A percentile compares a stretch with the other conserved stretches of the same genome.
These are phyloP conservation scores for Chelonus formosanus DNA, from an alignment of 2,888 invertebrate genomes.

Conservation along the genomic window DNA sequence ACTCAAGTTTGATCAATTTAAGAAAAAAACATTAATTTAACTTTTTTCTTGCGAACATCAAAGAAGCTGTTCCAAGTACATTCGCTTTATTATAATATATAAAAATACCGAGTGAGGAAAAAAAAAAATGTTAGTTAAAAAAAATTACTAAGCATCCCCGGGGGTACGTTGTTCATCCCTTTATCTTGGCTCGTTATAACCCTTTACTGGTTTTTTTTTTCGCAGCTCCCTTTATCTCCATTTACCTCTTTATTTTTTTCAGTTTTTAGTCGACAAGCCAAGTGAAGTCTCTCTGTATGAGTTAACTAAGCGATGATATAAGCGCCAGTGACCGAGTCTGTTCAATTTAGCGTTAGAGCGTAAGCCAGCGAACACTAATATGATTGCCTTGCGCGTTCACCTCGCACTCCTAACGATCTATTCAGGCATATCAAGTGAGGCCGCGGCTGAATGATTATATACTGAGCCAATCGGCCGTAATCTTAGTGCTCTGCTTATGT, in stretches of 20 bases:
- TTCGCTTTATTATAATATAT: conserved; percentile 4
- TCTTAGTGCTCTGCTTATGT: conserved; percentile 22
- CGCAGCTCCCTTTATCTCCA: conserved; percentile 9
- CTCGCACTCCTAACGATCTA: conserved; percentile 53
- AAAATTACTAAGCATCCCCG: conserved; percentile 11
- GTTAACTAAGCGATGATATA: conserved; percentile 30
- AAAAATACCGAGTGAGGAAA: not conserved
- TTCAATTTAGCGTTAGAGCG: conserved; percentile 41
- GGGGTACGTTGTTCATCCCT: conserved; percentile 17
- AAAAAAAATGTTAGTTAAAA: conserved; percentile 3
- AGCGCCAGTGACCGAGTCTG: conserved; percentile 33
- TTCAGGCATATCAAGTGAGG: conserved; percentile 51
- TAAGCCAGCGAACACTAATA: conserved; percentile 38
- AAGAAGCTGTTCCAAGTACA: not conserved
- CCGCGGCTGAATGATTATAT: conserved; percentile 55
- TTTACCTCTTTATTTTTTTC: conserved; percentile 19
- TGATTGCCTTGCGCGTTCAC: conserved; percentile 39
- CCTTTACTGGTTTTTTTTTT: conserved; percentile 10
- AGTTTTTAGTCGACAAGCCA: conserved; percentile 25
- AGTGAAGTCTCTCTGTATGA: conserved; percentile 20
- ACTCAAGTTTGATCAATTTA: no score
- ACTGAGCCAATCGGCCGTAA: conserved; percentile 57
- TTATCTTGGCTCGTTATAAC: conserved; percentile 20
- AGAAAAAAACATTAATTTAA: no score
- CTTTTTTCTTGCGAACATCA: no score